A percentile compares a stretch with the other conserved stretches of the same genome.
These are phyloP conservation scores for Cervus canadensis DNA, from an alignment of 2,113 vertebrate species.

Conservation along the genomic window DNA sequence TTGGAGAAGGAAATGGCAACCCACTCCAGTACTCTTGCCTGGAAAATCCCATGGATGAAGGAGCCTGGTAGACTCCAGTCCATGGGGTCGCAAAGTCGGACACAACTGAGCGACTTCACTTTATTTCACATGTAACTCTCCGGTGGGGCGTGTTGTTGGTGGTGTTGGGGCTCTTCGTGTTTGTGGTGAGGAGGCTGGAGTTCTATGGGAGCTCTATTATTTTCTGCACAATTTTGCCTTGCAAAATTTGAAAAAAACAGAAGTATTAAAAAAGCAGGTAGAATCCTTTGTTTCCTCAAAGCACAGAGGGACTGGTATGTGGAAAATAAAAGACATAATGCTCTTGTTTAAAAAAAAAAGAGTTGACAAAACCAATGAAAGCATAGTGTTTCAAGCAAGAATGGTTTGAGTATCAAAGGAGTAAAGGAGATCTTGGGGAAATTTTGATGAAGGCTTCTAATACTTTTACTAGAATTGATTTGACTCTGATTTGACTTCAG, in stretches of 20 bases:
- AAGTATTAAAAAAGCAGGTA: background rate
- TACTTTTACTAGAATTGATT: background rate
- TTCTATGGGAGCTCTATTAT: background rate
- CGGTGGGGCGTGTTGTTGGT: background rate
- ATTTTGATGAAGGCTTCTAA: background rate
- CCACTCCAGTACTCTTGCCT: background rate
- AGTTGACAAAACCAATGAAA: background rate
- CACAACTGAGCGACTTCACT: background rate
- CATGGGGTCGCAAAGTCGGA: background rate
- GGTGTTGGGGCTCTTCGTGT: background rate
- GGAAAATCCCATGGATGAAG: background rate
- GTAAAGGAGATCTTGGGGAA: background rate
- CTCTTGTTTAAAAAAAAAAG: background rate
- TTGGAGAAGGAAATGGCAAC: background rate
- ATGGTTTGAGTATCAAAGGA: background rate
- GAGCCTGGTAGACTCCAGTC: background rate
- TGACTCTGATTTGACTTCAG: background rate
- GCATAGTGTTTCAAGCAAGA: background rate
- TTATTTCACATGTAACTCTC: background rate
- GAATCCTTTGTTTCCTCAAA: background rate
- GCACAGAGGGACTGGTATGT: background rate
- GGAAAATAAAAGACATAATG: background rate
- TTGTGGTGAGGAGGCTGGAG: background rate
- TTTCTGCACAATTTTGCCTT: background rate
- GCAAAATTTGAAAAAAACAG: background rate